A percentile compares a stretch with the other conserved stretches of the same genome.
phyloP scores from a whole-genome alignment of 2,888 invertebrate species.

The Hyalella azteca region DNA sequence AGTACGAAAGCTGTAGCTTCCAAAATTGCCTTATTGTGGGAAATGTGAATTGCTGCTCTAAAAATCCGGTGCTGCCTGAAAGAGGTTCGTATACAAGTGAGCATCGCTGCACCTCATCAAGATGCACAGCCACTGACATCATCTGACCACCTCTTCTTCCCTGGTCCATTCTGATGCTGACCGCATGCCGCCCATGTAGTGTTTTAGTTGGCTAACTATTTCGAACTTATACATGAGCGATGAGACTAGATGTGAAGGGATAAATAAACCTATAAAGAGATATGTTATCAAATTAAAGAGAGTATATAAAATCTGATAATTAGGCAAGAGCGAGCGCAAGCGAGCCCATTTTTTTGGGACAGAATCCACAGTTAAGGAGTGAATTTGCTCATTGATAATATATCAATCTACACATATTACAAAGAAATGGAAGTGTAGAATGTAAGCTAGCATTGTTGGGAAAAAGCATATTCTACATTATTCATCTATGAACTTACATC shows the following conservation, averaged over 20 bases:
- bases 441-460: too few relatives aligned
- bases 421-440: too few relatives aligned
- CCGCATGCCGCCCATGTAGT: not conserved
- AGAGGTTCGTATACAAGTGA: not conserved
- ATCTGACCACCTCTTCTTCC: not conserved
- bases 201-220: not conserved
- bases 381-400: too few relatives aligned
- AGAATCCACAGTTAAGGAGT: not conserved
- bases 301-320: not conserved
- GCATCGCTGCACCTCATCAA: not conserved
- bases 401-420: too few relatives aligned
- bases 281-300: not conserved
- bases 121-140: not conserved
- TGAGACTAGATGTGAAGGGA: not conserved
- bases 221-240: not conserved
- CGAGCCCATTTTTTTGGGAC: not conserved
- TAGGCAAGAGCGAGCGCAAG: not conserved
- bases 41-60: not conserved
- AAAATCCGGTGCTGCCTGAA: not conserved
- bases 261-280: not conserved
- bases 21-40: too few relatives aligned
- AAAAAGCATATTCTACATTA: too few relatives aligned
- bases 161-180: constrained; percentile 5
- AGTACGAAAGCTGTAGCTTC: not conserved
- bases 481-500: too few relatives aligned